A percentile compares a stretch with the other conserved stretches of the same genome.
phyloP scores from a whole-genome alignment of 2,113 vertebrate species.

The Hypomesus transpacificus region DNA sequence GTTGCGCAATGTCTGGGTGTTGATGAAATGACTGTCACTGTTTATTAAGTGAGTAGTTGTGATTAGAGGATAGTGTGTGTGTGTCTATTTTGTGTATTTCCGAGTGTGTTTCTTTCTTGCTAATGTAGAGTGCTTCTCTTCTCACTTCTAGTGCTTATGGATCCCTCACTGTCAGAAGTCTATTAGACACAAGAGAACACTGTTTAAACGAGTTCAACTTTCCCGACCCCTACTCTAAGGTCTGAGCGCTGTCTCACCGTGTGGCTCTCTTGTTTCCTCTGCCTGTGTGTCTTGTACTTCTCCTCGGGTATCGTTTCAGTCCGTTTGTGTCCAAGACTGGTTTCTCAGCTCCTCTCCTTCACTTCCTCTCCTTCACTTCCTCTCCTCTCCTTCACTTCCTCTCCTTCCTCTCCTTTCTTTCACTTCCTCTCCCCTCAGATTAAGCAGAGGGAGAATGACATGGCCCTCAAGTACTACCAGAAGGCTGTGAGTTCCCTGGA shows the following conservation, averaged over 20 bases:
- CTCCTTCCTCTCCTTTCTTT: not conserved
- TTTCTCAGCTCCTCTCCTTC: not conserved
- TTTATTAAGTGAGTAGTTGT: too few relatives aligned
- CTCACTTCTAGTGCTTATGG: constrained; percentile 85
- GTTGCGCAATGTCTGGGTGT: not conserved
- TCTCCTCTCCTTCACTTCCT: accelerated
- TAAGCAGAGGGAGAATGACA: constrained; percentile 92
- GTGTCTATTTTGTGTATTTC: not conserved
- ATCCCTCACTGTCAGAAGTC: constrained; percentile 94
- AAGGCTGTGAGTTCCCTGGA: constrained; percentile 83
- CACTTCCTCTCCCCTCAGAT: constrained; percentile 68
- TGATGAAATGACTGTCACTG: too few relatives aligned
- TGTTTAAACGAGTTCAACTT: constrained; percentile 98
- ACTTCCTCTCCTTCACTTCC: not conserved
- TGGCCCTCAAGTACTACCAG: constrained; percentile 86
- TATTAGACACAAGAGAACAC: constrained; percentile 96
- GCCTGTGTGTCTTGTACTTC: not conserved
- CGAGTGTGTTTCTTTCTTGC: constrained; percentile 24
- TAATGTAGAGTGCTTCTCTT: constrained; percentile 59
- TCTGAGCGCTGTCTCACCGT: constrained; percentile 53
- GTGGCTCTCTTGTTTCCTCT: not conserved
- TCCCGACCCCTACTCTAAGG: constrained; percentile 96
- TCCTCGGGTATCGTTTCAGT: not conserved
- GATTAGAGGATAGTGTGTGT: not conserved
- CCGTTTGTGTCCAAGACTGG: not conserved